Base-by-base conservation (phyloP, 2,888 invertebrate species). In the Lycophotia porphyrea region DNA sequence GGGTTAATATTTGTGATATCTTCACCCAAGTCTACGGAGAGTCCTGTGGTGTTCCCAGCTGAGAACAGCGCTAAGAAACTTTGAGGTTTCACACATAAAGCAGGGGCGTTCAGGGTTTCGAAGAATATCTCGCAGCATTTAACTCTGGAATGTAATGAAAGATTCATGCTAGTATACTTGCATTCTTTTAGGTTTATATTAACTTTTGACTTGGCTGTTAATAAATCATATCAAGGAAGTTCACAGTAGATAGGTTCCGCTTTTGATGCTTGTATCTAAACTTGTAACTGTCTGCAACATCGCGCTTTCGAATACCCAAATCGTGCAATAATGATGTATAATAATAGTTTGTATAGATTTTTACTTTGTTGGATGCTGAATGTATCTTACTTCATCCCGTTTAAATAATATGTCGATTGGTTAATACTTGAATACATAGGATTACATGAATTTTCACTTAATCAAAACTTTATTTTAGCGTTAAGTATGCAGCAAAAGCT, bases 121-220 rank as follows among this genome's bases (percentile, higher is more conserved):
- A 95, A 95, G 76, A 95, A 94, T 49, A 95, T 88, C 81, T 96
- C 93, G 70, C 95, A 94, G 87, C 93, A 94, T 89, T 93, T 92
- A 5, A 92, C 80, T 87, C 96, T 95, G 92, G 2, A 89, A 88
- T 13, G 0, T 11, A 47, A 49, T 21, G 9, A 11, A 64, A 21
- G 9, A 27, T 42, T 34, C 34, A 21, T 58, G 31, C 1, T 31
- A 55, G 15, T 36, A 8, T 15, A n/a, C n/a, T 15, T 36, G 15
- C n/a, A 15, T 36, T 60, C 0, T 11, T 60, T 11, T 60, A 21
- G 34, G 31, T 36, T 52, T 21, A 18, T 60, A 15, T n/a, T 1
- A 15, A 18, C 11, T 42, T 61, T 61, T 61, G 31, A n/a, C 3
- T 42, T 69, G 52, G 13, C 31, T 58, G 7, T 31, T 11, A 21